Conservation (phyloP, 2,113 vertebrate species). For the Rhombomys opimus region DNA sequence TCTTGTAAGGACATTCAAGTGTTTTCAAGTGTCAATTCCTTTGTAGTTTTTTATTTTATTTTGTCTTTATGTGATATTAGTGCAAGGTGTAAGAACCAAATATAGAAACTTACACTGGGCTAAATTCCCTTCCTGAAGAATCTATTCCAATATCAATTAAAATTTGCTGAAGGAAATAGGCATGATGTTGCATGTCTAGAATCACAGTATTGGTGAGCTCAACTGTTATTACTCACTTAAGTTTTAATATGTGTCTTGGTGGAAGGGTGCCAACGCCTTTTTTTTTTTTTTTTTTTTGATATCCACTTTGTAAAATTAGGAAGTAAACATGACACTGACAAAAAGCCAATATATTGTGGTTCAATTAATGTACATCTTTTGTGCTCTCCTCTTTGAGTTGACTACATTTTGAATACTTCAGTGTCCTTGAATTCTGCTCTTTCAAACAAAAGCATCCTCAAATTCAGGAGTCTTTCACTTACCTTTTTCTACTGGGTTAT, state of each 20-base stretch:
- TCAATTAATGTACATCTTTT: neutral
- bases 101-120: neutral
- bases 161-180: neutral
- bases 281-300: neutral
- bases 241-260: neutral
- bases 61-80: neutral
- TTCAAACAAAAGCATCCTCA: neutral
- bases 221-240: neutral
- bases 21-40: neutral
- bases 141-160: neutral
- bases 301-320: neutral
- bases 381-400: neutral
- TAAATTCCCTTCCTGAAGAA: neutral
- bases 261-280: neutral
- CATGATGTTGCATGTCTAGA: neutral
- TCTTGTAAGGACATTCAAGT: neutral
- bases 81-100: neutral
- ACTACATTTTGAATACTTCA: conserved; percentile 1
- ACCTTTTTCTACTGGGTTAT: neutral
- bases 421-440: neutral
- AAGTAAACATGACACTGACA: neutral
- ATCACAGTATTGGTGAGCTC: neutral
- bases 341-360: neutral
- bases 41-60: neutral
- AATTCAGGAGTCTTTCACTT: neutral